Base-by-base conservation (phyloP, 2,797 vertebrate genomes). In the Limnodromus scolopaceus region DNA sequence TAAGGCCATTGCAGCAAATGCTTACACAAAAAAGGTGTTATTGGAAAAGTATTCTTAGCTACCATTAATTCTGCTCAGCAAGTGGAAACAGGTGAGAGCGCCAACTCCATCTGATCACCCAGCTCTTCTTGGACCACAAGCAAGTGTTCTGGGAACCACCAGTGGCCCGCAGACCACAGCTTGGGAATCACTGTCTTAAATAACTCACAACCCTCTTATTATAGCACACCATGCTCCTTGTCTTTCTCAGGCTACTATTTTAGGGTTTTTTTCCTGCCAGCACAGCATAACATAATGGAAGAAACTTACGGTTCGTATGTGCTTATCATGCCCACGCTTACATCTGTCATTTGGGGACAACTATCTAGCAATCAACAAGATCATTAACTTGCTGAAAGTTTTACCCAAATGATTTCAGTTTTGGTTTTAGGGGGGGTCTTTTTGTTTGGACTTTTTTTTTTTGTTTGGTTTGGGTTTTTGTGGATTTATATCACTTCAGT, bases 41-140 rank as follows among this genome's bases (percentile, higher is more conserved):
- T 0, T 95, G 88, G 66, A 84, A 64, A 89, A 84, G 25, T 84
- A 93, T 93, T 94, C 65, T 90, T 87, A 95, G 87, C 30, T 70
- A n/a, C 68, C 53, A 49, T 39, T 77, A 82, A 89, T 87, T 86
- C 32, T 0, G 0, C 34, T 87, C 41, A 83, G 83, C 74, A 93
- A 90, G 80, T 61, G 70, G 72, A 90, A 94, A 95, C 28, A 0
- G 0, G 39, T 0, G 0, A 25, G 57, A 79, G 18, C 16, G 60
- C 34, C 74, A 90, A 38, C 6, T 74, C 61, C 83, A 74, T 58
- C 63, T 80, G 66, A 96, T 91, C 92, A 91, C 45, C 45, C 80
- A 91, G 55, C 57, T 66, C 69, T 92, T 80, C 86, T 11, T 36
- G 69, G 48, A 89, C 75, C 70, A 82, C 78, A 58, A 48, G 77